Evolutionary conservation across 1,140 invertebrate genomes (phyloP).

Genomic region (Bicyclus anynana): DNA sequence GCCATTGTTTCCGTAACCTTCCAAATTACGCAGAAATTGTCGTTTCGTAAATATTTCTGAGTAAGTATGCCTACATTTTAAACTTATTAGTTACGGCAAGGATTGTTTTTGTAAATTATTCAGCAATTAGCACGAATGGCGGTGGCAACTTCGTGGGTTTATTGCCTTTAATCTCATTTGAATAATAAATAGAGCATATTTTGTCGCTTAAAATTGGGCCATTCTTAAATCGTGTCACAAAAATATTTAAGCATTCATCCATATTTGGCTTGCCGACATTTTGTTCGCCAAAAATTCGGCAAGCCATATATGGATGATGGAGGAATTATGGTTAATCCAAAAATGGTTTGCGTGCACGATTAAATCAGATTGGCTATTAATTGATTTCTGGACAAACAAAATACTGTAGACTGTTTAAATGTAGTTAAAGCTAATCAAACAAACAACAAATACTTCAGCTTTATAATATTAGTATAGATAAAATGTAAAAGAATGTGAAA

Average conservation of each 20-base stretch:
- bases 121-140: not conserved
- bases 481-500: too few species aligned
- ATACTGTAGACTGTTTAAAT: too few species aligned
- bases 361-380: too few species aligned
- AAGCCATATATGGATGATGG: too few species aligned
- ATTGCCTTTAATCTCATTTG: not conserved
- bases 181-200: not conserved
- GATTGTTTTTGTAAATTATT: not conserved
- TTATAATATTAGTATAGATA: too few species aligned
- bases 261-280: not conserved
- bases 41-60: slow-evolving; percentile 13
- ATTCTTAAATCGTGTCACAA: too few species aligned
- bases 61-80: not conserved
- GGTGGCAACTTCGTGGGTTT: not conserved
- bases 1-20: slow-evolving; percentile 4
- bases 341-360: too few species aligned
- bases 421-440: too few species aligned
- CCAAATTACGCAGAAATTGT: not conserved
- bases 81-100: not conserved
- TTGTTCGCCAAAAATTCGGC: too few species aligned
- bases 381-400: too few species aligned
- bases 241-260: not conserved
- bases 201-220: not conserved
- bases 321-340: too few species aligned
- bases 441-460: too few species aligned